These are phyloP conservation scores for Didymodactylos carnosus DNA, from an alignment of 2,888 invertebrate genomes.

Conservation along the genomic window DNA sequence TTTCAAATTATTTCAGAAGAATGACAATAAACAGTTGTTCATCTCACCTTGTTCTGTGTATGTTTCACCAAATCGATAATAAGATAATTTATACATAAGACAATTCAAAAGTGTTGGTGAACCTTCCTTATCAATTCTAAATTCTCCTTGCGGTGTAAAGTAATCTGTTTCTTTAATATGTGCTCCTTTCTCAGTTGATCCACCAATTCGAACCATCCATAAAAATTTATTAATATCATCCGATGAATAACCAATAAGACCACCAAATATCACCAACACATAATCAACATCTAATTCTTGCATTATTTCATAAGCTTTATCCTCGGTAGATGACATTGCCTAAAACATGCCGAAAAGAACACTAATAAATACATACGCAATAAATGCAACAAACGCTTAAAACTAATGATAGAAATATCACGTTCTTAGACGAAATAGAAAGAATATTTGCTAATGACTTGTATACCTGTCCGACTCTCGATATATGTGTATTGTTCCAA, in stretches of 20 bases:
- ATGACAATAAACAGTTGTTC: not conserved
- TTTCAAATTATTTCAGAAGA: not conserved
- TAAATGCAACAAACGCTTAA: not conserved
- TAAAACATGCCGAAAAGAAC: not conserved
- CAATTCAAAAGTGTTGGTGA: slow-evolving; percentile 76
- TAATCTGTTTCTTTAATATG: slow-evolving; percentile 91
- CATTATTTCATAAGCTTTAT: slow-evolving; percentile 93
- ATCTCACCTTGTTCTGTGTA: slow-evolving; percentile 7
- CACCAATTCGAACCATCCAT: slow-evolving; percentile 95
- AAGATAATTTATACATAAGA: slow-evolving; percentile 98
- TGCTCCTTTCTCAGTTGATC: slow-evolving; percentile 63
- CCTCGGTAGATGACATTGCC: slow-evolving; percentile 48
- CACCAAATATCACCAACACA: slow-evolving; percentile 90
- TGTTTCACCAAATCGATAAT: slow-evolving; percentile 68
- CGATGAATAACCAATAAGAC: slow-evolving; percentile 90
- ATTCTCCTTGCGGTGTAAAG: slow-evolving; percentile 82
- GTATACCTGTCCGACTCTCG: slow-evolving; percentile 65
- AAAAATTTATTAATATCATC: slow-evolving; percentile 87
- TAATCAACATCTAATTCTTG: slow-evolving; percentile 86
- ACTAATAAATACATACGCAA: too few relatives aligned
- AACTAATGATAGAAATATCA: not conserved
- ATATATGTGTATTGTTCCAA: slow-evolving; percentile 98
- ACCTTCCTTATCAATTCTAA: slow-evolving; percentile 80
- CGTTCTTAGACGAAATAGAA: not conserved
- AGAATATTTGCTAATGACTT: not conserved